Evolutionary conservation across 2,888 invertebrate species (phyloP).

Genomic region (Eudasyphora cyanicolor): DNA sequence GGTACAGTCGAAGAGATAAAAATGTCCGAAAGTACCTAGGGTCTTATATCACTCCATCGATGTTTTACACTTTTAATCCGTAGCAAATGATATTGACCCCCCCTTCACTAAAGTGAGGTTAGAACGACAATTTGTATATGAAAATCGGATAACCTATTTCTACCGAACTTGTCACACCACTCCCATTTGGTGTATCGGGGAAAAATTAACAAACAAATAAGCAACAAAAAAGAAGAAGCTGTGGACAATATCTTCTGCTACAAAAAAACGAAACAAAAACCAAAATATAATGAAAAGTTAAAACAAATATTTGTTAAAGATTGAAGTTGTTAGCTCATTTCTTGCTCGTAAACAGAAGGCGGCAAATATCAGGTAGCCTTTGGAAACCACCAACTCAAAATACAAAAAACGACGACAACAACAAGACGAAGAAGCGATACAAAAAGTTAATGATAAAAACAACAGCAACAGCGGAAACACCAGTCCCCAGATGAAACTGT

Average conservation of each 20-base stretch:
- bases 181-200: not conserved
- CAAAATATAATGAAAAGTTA: conserved; percentile 46
- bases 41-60: no score
- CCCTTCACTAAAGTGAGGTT: no score
- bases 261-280: not conserved
- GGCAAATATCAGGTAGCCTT: conserved; percentile 46
- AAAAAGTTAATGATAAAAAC: conserved; percentile 37
- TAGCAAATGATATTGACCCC: no score
- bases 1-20: no score
- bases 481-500: conserved; percentile 24
- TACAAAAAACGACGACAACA: no score
- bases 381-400: conserved; percentile 25
- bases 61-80: no score
- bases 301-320: conserved; percentile 61
- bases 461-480: conserved; percentile 15
- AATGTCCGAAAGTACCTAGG: no score
- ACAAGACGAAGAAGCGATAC: conserved; percentile 30
- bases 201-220: conserved; percentile 50
- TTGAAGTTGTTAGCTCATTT: conserved; percentile 21
- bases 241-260: not conserved
- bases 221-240: conserved; percentile 42
- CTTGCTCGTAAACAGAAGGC: conserved; percentile 35
- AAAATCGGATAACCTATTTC: not conserved
- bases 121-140: not conserved
- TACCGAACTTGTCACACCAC: not conserved